Evolutionary conservation across 2,888 invertebrate species (phyloP), one percentile per base, ranked within the genome.

Genomic region (Sclerodermus sp.): DNA sequence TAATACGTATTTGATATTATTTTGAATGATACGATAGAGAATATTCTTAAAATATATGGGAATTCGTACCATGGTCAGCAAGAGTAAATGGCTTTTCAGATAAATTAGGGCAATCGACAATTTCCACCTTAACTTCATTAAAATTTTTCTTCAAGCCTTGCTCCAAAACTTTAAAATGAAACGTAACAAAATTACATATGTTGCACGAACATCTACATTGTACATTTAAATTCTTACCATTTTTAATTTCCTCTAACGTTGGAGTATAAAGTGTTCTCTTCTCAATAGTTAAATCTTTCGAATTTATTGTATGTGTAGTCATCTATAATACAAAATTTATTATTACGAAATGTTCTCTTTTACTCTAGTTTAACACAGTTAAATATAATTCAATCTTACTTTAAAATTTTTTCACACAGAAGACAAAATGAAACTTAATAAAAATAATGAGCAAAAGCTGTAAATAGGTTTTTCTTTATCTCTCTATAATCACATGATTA

Each of bases 41-140:
- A 16, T n/a, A 12, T 23, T n/a, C n/a, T n/a, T n/a, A n/a, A 4
- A 23, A 39, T 12, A 44, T 29, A 23, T 12, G 18, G 18, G 34
- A 50, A 16, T 29, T 42, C 37, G 40, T 80, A 92, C 93, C 93
- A 79, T 86, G 80, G 37, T 86, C 85, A n/a, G 90, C 90, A 55
- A 96, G 82, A 53, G 85, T 83, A 75, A 88, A 96, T 0, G 95
- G 94, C 15, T 85, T 71, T 71, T 87, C 79, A 1, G 86, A 89
- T 57, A 97, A 83, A 80, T 96, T 89, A 1, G 96, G 96, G 72
- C 93, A 90, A 32, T 90, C 87, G 10, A 87, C 88, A n/a, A 92
- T 86, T 40, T 86, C 83, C 1, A 93, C 92, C 30, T 76, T 73
- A 18, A 89, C 90, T 46, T 85, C 79, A 53, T 81, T 82, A 79